Conservation (phyloP, 2,797 vertebrate genomes). For the Gephyroberyx darwinii region DNA sequence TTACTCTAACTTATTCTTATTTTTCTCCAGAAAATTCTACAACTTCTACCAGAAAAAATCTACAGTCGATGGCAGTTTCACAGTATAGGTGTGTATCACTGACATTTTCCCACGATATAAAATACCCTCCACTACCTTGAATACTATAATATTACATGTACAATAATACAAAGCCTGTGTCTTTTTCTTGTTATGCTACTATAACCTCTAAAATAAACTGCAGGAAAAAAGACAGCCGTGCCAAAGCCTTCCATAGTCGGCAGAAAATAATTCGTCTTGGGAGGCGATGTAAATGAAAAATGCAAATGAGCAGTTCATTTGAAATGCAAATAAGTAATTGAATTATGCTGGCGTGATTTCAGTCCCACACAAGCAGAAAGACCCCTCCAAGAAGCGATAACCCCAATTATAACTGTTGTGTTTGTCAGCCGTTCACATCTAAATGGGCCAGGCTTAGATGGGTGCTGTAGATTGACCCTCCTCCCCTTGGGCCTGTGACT, state of each 20-base stretch:
- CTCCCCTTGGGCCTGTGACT: conserved; percentile 45
- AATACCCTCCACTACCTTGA: neutral
- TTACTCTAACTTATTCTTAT: conserved; percentile 5
- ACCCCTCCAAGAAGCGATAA: conserved; percentile 69
- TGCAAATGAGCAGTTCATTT: conserved; percentile 79
- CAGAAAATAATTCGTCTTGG: conserved; percentile 78
- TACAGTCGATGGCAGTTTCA: conserved; percentile 99
- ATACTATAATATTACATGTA: neutral
- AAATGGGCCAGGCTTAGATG: conserved; percentile 53
- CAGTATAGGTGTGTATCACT: conserved; percentile 93
- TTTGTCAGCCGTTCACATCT: conserved; percentile 53
- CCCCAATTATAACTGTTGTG: conserved; percentile 71
- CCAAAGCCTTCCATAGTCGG: conserved; percentile 63
- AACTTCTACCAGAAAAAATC: conserved; percentile 97
- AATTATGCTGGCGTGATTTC: conserved; percentile 76
- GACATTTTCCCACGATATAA: neutral
- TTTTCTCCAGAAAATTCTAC: conserved; percentile 94
- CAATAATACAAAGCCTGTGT: conserved; percentile 14
- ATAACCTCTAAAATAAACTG: conserved; percentile 52
- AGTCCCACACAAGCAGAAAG: conserved; percentile 58
- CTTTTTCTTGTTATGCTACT: conserved; percentile 24
- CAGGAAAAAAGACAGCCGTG: conserved; percentile 43
- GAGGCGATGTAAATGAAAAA: conserved; percentile 75
- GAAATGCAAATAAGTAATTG: conserved; percentile 82
- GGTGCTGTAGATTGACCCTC: conserved; percentile 39